phyloP scores from a whole-genome alignment of 2,888 invertebrate species.

The Lasius platythorax region DNA sequence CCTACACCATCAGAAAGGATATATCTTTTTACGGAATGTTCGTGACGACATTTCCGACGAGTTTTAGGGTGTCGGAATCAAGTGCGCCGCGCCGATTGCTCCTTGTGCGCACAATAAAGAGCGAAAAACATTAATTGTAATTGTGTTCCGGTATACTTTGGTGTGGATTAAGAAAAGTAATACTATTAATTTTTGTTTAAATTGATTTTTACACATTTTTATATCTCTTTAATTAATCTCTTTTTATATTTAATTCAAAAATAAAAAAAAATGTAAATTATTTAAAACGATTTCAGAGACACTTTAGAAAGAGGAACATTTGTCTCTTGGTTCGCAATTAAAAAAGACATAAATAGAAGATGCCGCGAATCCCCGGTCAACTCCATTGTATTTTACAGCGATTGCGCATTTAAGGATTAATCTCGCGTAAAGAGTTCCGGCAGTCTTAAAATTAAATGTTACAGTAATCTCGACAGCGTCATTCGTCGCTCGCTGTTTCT shows the following conservation, averaged over 20 bases:
- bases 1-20: conserved; percentile 21
- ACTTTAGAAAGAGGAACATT: neutral
- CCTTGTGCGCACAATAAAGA: conserved; percentile 1
- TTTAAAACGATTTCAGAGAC: neutral
- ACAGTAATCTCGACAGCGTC: neutral
- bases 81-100: conserved; percentile 32
- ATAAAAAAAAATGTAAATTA: neutral
- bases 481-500: neutral
- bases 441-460: conserved; percentile 27
- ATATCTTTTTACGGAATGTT: conserved; percentile 43
- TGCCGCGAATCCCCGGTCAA: neutral
- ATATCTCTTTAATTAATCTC: neutral
- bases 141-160: neutral
- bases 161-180: neutral
- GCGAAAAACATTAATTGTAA: conserved; percentile 30
- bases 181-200: neutral
- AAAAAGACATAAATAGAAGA: neutral
- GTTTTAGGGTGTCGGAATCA: conserved; percentile 39
- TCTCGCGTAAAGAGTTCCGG: conserved; percentile 30
- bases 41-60: conserved; percentile 42
- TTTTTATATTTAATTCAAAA: neutral
- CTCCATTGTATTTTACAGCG: conserved; percentile 13
- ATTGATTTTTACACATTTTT: neutral
- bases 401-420: conserved; percentile 42
- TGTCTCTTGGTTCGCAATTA: neutral